These are phyloP conservation scores for Todiramphus chloris DNA, from an alignment of 2,113 vertebrate species.

Conservation along the genomic window DNA sequence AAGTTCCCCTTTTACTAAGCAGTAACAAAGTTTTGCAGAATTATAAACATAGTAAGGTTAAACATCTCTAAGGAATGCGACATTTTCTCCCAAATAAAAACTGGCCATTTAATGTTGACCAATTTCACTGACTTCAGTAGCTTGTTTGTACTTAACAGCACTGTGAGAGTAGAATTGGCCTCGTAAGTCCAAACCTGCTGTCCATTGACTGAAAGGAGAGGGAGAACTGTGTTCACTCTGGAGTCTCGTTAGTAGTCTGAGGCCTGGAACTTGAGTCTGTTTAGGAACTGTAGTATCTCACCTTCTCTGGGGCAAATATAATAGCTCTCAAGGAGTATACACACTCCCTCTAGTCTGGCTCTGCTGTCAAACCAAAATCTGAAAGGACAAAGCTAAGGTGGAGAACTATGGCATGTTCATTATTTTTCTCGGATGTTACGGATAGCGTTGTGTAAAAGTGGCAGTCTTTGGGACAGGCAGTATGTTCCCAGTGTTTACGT, in stretches of 20 bases:
- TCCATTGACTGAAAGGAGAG: background rate
- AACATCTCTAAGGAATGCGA: background rate
- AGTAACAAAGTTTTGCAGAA: background rate
- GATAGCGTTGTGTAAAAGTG: background rate
- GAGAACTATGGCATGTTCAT: accelerated
- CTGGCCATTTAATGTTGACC: background rate
- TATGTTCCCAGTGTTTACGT: background rate
- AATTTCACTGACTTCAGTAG: background rate
- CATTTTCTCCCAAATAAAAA: background rate
- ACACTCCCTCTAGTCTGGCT: background rate
- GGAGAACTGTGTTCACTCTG: background rate
- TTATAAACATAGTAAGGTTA: background rate
- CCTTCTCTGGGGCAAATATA: background rate
- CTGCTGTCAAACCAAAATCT: background rate
- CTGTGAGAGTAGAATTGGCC: background rate
- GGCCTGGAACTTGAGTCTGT: background rate
- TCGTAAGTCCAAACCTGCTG: background rate
- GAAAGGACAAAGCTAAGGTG: background rate
- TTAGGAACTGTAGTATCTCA: background rate
- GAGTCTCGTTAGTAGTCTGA: background rate
- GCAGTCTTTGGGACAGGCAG: background rate
- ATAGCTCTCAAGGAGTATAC: background rate
- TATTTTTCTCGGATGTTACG: background rate
- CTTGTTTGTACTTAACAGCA: background rate
- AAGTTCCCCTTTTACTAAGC: background rate